Percentiles rank a stretch among this genome's conserved stretches.
phyloP scores from a whole-genome alignment of 2,113 vertebrate genomes.

The Eulacestoma nigropectus region DNA sequence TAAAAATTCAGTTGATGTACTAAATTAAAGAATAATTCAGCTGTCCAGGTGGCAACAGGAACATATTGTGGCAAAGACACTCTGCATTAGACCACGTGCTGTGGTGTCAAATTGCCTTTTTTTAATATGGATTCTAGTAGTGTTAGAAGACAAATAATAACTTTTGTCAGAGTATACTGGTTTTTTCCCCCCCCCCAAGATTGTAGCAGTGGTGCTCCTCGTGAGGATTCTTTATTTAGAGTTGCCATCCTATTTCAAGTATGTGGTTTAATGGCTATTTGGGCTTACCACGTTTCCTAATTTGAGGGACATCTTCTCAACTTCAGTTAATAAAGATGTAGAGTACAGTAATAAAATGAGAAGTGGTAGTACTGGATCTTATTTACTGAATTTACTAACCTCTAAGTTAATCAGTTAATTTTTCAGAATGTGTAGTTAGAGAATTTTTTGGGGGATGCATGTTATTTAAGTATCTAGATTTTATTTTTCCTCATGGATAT shows the following conservation, averaged over 20 bases:
- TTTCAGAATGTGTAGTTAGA: background rate
- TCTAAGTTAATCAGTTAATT: background rate
- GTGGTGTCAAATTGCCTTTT: background rate
- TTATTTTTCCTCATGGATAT: rapidly evolving
- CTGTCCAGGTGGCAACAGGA: background rate
- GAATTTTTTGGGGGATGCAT: rapidly evolving
- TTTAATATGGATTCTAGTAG: background rate
- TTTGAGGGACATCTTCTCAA: background rate
- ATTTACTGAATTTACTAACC: background rate
- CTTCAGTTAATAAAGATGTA: background rate
- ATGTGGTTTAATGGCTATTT: background rate
- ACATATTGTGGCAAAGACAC: background rate
- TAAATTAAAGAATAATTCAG: background rate
- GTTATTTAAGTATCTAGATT: background rate
- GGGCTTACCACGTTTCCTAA: background rate
- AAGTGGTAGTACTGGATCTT: background rate
- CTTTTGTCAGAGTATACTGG: background rate
- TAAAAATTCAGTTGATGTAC: background rate
- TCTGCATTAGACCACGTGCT: background rate
- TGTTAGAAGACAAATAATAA: background rate
- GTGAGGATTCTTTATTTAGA: background rate
- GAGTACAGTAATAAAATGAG: background rate
- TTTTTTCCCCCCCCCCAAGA: rapidly evolving
- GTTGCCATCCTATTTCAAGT: background rate
- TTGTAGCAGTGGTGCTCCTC: background rate